These are phyloP conservation scores for Syngnathus scovelli DNA, from an alignment of 2,113 vertebrate genomes.

Conservation along the genomic window DNA sequence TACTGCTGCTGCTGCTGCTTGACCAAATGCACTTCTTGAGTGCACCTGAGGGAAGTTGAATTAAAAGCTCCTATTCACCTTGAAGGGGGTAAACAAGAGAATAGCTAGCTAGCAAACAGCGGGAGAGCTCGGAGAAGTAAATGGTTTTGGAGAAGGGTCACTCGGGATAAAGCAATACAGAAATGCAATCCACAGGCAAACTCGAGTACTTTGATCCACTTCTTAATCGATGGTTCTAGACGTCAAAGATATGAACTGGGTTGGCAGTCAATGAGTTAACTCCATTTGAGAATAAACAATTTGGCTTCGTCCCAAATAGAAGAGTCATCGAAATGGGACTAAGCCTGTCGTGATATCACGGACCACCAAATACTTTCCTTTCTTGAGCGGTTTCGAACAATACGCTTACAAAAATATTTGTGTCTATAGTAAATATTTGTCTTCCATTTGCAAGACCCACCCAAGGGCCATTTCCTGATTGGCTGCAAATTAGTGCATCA, in stretches of 20 bases:
- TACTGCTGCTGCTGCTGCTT: conserved; percentile 15
- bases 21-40: conserved; percentile 54
- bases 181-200: conserved; percentile 51
- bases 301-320: conserved; percentile 2
- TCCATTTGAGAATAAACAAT: too few species aligned
- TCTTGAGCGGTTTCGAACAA: conserved; percentile 29
- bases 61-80: conserved; percentile 54
- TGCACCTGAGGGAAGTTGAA: conserved; percentile 43
- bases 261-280: too few species aligned
- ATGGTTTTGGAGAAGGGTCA: conserved; percentile 55
- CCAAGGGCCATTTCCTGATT: conserved; percentile 69
- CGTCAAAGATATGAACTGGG: too few species aligned
- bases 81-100: conserved; percentile 51
- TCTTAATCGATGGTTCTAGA: too few species aligned
- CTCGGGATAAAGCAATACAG: conserved; percentile 47
- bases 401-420: conserved; percentile 51
- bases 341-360: conserved; percentile 18
- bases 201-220: conserved; percentile 57
- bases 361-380: conserved; percentile 10
- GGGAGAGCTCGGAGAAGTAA: conserved; percentile 34
- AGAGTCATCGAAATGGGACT: conserved; percentile 57
- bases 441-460: conserved; percentile 63
- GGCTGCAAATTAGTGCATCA: conserved; percentile 58
- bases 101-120: conserved; percentile 48
- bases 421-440: conserved; percentile 68